These are phyloP conservation scores for Esox niger DNA, from an alignment of 2,113 vertebrate genomes.

Conservation along the genomic window DNA sequence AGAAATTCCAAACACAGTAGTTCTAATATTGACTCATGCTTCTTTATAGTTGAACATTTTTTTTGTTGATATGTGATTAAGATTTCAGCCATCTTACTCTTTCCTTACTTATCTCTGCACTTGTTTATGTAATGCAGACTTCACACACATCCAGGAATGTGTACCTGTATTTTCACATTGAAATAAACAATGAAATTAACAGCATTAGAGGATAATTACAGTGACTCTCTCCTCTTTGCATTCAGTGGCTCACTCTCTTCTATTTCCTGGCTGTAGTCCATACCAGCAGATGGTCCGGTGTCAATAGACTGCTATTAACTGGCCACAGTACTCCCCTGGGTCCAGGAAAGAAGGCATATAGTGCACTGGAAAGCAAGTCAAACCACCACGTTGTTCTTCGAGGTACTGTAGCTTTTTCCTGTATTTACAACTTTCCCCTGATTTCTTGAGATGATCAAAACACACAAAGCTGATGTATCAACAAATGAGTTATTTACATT, in stretches of 20 bases:
- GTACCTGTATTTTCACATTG: too few species aligned
- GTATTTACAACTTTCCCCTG: too few species aligned
- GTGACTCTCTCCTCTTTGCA: constrained; percentile 2
- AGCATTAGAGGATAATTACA: too few species aligned
- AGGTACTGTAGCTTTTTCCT: too few species aligned
- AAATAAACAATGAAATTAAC: too few species aligned
- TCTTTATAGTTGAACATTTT: too few species aligned
- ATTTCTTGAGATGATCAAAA: too few species aligned
- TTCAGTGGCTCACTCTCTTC: constrained; percentile 50
- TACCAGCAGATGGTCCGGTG: constrained; percentile 86
- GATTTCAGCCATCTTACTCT: neutral
- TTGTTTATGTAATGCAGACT: too few species aligned
- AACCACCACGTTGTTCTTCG: neutral
- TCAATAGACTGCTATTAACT: constrained; percentile 92
- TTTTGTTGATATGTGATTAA: too few species aligned
- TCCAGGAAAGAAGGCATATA: constrained; percentile 68
- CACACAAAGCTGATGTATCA: too few species aligned
- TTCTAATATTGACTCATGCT: too few species aligned
- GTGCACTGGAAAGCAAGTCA: constrained; percentile 35
- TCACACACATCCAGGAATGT: neutral
- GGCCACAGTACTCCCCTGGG: constrained; percentile 75
- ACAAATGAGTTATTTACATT: too few species aligned
- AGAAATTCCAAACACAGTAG: neutral
- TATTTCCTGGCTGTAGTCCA: constrained; percentile 77
- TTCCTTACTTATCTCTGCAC: neutral